Conservation (phyloP, 2,888 invertebrate genomes). For the Dynastes tityus region DNA sequence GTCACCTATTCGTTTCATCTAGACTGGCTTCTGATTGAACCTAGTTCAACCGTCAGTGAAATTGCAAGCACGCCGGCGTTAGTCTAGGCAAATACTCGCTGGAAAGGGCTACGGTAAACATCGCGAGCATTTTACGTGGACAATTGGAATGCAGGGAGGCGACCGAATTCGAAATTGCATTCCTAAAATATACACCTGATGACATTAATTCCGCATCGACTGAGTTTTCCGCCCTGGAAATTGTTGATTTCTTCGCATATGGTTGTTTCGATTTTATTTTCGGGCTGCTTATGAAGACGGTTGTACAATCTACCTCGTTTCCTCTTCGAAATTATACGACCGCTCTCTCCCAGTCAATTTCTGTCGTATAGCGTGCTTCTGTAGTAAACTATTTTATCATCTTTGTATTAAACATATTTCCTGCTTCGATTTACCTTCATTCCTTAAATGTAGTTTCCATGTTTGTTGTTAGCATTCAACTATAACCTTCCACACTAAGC, state of each 20-base stretch:
- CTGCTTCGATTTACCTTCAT: not conserved
- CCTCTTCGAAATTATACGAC: slow-evolving; percentile 18
- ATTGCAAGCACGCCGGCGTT: slow-evolving; percentile 58
- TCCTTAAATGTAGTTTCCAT: too few species aligned
- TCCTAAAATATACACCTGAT: slow-evolving; percentile 56
- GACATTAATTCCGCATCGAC: slow-evolving; percentile 52
- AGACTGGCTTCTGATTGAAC: slow-evolving; percentile 61
- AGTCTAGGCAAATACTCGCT: slow-evolving; percentile 49
- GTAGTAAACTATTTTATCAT: not conserved
- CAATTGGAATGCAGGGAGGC: slow-evolving; percentile 53
- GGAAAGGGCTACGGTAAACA: slow-evolving; percentile 36
- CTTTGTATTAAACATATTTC: not conserved
- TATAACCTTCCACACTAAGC: too few species aligned
- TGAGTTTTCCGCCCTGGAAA: slow-evolving; percentile 37
- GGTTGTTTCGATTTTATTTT: slow-evolving; percentile 33
- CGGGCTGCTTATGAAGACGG: slow-evolving; percentile 2
- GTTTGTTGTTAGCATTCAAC: too few species aligned
- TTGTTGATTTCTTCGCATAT: slow-evolving; percentile 44
- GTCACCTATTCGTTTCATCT: slow-evolving; percentile 62
- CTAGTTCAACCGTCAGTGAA: slow-evolving; percentile 60
- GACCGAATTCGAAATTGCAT: slow-evolving; percentile 57
- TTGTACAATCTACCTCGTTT: slow-evolving; percentile 25
- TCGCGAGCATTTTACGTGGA: slow-evolving; percentile 53
- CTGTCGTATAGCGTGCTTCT: not conserved
- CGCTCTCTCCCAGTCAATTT: slow-evolving; percentile 1